phyloP scores from a whole-genome alignment of 2,113 vertebrate species.

The Epinephelus moara region DNA sequence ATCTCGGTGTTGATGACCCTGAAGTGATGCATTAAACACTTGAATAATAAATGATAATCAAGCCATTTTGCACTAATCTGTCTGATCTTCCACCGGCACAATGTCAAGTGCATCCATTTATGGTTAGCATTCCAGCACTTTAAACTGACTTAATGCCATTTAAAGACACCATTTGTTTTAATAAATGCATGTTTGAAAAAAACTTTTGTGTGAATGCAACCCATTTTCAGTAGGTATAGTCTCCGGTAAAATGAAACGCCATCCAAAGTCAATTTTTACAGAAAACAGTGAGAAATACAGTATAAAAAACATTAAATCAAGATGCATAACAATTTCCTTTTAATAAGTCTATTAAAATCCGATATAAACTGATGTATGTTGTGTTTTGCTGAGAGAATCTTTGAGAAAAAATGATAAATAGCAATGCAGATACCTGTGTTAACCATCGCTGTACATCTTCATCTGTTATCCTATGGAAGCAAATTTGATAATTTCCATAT shows the following conservation, averaged over 20 bases:
- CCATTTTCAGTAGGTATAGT: slow-evolving; percentile 14
- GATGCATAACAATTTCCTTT: background rate
- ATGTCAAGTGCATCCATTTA: slow-evolving; percentile 17
- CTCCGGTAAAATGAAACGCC: background rate
- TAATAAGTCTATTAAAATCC: slow-evolving; percentile 15
- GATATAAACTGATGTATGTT: slow-evolving; percentile 16
- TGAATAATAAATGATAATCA: slow-evolving; percentile 35
- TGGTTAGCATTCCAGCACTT: slow-evolving; percentile 21
- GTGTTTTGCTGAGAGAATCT: slow-evolving; percentile 33
- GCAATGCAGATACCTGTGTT: slow-evolving; percentile 29
- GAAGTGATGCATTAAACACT: slow-evolving; percentile 36
- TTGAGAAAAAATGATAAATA: slow-evolving; percentile 24
- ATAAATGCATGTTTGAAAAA: slow-evolving; percentile 12
- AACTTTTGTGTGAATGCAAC: slow-evolving; percentile 7
- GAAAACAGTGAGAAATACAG: slow-evolving; percentile 33
- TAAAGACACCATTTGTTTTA: slow-evolving; percentile 5
- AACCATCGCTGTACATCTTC: slow-evolving; percentile 33
- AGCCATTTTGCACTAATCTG: slow-evolving; percentile 1
- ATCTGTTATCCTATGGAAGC: slow-evolving; percentile 3
- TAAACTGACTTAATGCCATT: slow-evolving; percentile 10
- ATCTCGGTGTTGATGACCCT: slow-evolving; percentile 15
- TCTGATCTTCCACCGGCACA: slow-evolving; percentile 6
- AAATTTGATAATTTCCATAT: slow-evolving; percentile 9
- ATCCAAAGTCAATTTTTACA: background rate
- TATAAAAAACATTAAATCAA: slow-evolving; percentile 38